phyloP scores from a whole-genome alignment of 2,797 vertebrate genomes.

The Manis crassicaudata region DNA sequence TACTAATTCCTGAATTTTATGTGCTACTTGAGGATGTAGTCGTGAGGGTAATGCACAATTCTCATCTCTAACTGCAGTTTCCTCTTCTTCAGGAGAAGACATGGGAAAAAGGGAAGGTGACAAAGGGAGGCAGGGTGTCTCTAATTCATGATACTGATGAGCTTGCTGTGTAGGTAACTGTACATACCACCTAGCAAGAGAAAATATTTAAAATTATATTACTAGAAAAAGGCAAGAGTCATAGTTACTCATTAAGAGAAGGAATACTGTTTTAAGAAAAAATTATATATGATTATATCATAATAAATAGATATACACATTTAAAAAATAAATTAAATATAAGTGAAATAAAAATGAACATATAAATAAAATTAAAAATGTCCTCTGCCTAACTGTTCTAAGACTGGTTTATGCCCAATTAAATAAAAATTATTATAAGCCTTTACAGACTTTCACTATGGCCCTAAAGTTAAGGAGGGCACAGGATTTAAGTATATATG shows the following conservation, averaged over 20 bases:
- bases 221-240: slow-evolving; percentile 55
- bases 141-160: slow-evolving; percentile 91
- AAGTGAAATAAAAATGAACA: background rate
- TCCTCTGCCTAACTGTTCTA: slow-evolving; percentile 23
- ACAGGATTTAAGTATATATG: background rate
- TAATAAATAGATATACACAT: background rate
- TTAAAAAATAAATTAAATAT: background rate
- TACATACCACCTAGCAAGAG: slow-evolving; percentile 87
- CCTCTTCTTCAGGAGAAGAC: slow-evolving; percentile 86
- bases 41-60: slow-evolving; percentile 86
- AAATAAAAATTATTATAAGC: slow-evolving; percentile 21
- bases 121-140: slow-evolving; percentile 84
- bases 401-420: slow-evolving; percentile 31
- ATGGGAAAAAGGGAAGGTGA: slow-evolving; percentile 84
- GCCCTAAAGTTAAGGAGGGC: background rate
- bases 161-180: slow-evolving; percentile 92
- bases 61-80: slow-evolving; percentile 85
- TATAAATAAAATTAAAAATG: slow-evolving; percentile 41
- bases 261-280: slow-evolving; percentile 40
- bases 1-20: slow-evolving; percentile 91
- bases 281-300: background rate
- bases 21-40: slow-evolving; percentile 91
- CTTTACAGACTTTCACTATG: slow-evolving; percentile 8
- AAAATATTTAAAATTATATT: slow-evolving; percentile 66
- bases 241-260: slow-evolving; percentile 16